phyloP scores from a whole-genome alignment of 2,113 vertebrate species.

The Chrysochloris asiatica region DNA sequence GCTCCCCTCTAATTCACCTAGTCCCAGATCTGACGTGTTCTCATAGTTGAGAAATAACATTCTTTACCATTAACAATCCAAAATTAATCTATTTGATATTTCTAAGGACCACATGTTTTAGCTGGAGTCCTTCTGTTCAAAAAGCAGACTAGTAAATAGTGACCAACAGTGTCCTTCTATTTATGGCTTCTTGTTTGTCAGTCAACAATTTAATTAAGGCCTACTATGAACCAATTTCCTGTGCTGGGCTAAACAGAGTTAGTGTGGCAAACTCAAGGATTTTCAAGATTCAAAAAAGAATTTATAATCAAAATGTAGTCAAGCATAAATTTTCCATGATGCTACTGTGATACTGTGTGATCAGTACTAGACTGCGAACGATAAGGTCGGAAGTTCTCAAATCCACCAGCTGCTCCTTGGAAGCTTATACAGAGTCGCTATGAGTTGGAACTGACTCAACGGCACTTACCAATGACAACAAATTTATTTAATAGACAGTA shows the following conservation, averaged over 20 bases:
- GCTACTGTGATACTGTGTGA: too few relatives aligned
- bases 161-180: neutral
- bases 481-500: neutral
- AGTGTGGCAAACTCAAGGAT: neutral
- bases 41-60: slow-evolving; percentile 57
- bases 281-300: too few relatives aligned
- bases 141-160: neutral
- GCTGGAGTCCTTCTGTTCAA: slow-evolving; percentile 27
- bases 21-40: slow-evolving; percentile 25
- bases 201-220: neutral
- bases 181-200: neutral
- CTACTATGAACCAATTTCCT: neutral
- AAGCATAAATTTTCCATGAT: neutral
- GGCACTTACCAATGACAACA: too few relatives aligned
- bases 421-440: too few relatives aligned
- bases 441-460: too few relatives aligned
- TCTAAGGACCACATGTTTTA: slow-evolving; percentile 52
- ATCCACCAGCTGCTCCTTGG: too few relatives aligned
- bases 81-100: slow-evolving; percentile 63
- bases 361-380: too few relatives aligned
- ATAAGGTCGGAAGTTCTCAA: too few relatives aligned
- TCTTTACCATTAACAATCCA: slow-evolving; percentile 30
- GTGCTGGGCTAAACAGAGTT: neutral
- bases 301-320: neutral
- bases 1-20: slow-evolving; percentile 2